phyloP scores from a whole-genome alignment of 2,888 invertebrate genomes.

The Nymphalis c-album region DNA sequence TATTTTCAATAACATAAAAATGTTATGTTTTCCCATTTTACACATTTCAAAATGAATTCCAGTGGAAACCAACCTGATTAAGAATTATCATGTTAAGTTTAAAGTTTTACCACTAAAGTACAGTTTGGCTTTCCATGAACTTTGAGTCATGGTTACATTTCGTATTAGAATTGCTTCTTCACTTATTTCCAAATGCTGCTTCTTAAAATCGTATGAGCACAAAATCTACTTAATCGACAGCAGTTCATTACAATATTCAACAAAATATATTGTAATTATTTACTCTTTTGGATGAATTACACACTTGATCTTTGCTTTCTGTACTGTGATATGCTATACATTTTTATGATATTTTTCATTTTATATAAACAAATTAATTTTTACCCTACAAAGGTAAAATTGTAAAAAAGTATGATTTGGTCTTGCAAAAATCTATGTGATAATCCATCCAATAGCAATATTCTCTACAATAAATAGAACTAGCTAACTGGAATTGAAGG shows the following conservation, averaged over 20 bases:
- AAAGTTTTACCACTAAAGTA: slow-evolving; percentile 70
- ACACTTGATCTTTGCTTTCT: slow-evolving; percentile 58
- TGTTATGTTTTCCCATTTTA: slow-evolving; percentile 80
- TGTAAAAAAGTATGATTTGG: slow-evolving; percentile 79
- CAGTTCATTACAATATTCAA: slow-evolving; percentile 73
- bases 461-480: slow-evolving; percentile 79
- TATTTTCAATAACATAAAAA: slow-evolving; percentile 83
- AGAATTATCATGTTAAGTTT: slow-evolving; percentile 68
- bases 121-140: slow-evolving; percentile 72
- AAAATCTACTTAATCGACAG: slow-evolving; percentile 69
- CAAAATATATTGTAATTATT: slow-evolving; percentile 77
- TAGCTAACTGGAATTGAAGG: slow-evolving; percentile 81
- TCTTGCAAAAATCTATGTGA: slow-evolving; percentile 68
- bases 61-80: slow-evolving; percentile 71
- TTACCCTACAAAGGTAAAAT: slow-evolving; percentile 71
- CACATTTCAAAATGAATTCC: slow-evolving; percentile 77
- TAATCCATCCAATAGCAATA: slow-evolving; percentile 72
- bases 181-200: slow-evolving; percentile 80
- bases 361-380: slow-evolving; percentile 68
- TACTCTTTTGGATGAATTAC: slow-evolving; percentile 68
- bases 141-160: slow-evolving; percentile 60
- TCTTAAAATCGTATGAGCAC: slow-evolving; percentile 70
- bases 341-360: slow-evolving; percentile 73
- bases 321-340: slow-evolving; percentile 75
- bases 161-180: slow-evolving; percentile 69